Percentiles rank a stretch among this genome's conserved stretches.
These are phyloP conservation scores for Zapus hudsonius DNA, from an alignment of 2,113 vertebrate genomes.

Conservation along the genomic window DNA sequence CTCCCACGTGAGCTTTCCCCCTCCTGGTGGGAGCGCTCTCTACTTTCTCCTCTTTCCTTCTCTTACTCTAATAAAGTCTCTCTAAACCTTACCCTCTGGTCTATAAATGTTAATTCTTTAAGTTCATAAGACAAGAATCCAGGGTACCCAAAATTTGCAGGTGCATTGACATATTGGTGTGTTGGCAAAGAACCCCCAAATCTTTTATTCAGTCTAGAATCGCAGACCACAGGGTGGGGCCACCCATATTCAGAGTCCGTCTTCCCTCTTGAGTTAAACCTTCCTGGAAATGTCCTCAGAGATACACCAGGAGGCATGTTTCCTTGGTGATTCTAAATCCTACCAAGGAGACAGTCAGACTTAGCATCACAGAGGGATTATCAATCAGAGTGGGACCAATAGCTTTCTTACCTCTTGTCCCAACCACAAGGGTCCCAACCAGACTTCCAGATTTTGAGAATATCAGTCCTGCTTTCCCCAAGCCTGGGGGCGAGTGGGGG, in stretches of 20 bases:
- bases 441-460: neutral
- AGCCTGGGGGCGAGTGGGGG: neutral
- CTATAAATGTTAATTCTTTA: too few relatives aligned
- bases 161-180: too few relatives aligned
- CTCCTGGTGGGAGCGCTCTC: too few relatives aligned
- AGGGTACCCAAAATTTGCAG: too few relatives aligned
- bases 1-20: too few relatives aligned
- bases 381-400: neutral
- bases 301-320: neutral
- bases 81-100: too few relatives aligned
- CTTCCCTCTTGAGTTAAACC: neutral
- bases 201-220: neutral
- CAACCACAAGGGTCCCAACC: neutral
- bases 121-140: too few relatives aligned
- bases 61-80: too few relatives aligned
- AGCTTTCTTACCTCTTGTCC: neutral
- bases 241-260: neutral
- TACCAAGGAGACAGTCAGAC: neutral
- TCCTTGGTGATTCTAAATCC: neutral
- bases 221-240: neutral
- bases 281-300: neutral
- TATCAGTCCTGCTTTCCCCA: neutral
- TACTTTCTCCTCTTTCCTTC: too few relatives aligned
- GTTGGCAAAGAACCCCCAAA: too few relatives aligned
- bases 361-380: neutral